Base-by-base conservation (phyloP, 2,113 vertebrate species). In the Abramis brama region DNA sequence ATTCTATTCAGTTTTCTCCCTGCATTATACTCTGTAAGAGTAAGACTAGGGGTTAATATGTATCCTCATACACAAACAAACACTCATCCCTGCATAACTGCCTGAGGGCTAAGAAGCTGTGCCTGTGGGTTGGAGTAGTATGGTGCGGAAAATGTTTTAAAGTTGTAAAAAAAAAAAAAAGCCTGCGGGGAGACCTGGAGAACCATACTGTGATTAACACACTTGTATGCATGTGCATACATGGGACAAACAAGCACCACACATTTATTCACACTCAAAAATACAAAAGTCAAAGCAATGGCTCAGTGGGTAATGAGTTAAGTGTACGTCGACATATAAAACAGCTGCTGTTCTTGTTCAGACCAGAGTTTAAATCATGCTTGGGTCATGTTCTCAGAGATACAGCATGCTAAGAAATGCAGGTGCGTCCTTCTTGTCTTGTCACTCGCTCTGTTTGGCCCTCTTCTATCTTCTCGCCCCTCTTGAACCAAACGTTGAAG, bases 171-270 rank as follows among this genome's bases (percentile, higher is more conserved):
- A 60, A 52, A 52, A 81, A 25, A 74, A 55, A 81, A 36, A 74
- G 83, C 79, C 84, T 52, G 62, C 9, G 17, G 79, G 74, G 57
- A 47, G 59, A 87, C 82, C 86, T 15, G 25, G 66, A 66, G 73
- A 85, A 64, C 15, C 36, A 68, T 21, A 81, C 15, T 25, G 27
- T 30, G 43, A 82, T 60, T 8, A 23, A 78, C 13, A 75, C 36
- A 52, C 5, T 77, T 78, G 75, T 47, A 76, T 30, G 45, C 30
- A 39, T 79, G 33, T 8, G 10, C 11, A 84, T 74, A 30, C 68
- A 21, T 19, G 27, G 23, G 21, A 62, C 39, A 73, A 19, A 43
- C 36, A 59, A 62, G n/a, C 6, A 47, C 71, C 33, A 47, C 3
- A 55, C 27, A 52, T 71, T 43, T 36, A 79, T 27, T 79, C 62